Conservation (phyloP, 2,888 invertebrate species). For the Synanthedon vespiformis region DNA sequence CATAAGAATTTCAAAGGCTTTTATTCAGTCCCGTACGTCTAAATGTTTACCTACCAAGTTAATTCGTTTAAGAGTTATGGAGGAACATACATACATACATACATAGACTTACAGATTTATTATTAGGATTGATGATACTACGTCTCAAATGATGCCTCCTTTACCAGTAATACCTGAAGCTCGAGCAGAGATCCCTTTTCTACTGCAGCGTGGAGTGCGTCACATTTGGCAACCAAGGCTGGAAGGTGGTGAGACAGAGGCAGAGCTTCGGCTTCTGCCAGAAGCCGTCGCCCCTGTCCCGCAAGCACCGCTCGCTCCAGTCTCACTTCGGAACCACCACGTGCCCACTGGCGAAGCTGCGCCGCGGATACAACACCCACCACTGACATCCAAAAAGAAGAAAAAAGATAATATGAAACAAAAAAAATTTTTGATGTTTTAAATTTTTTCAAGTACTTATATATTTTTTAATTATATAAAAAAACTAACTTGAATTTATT, state of each 20-base stretch:
- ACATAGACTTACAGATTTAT: too few relatives aligned
- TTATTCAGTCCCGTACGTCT: too few relatives aligned
- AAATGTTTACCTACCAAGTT: too few relatives aligned
- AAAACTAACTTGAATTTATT: too few relatives aligned
- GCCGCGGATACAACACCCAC: constrained; percentile 40
- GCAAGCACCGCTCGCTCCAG: constrained; percentile 60
- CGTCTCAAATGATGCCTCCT: background rate
- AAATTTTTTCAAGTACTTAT: too few relatives aligned
- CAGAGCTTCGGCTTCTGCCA: constrained; percentile 39
- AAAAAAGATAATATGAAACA: too few relatives aligned
- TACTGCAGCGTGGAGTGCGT: constrained; percentile 81
- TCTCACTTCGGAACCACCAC: constrained; percentile 40
- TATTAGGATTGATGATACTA: too few relatives aligned
- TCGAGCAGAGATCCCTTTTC: constrained; percentile 79
- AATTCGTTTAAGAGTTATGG: too few relatives aligned
- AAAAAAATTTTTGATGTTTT: too few relatives aligned
- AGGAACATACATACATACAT: too few relatives aligned
- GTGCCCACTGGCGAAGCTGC: constrained; percentile 51
- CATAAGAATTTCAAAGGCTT: too few relatives aligned
- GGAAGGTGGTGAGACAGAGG: constrained; percentile 55
- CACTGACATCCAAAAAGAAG: constrained; percentile 19
- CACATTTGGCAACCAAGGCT: constrained; percentile 80
- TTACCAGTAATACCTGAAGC: constrained; percentile 64
- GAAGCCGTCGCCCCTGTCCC: constrained; percentile 52
- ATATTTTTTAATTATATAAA: too few relatives aligned